Percentiles rank a stretch among this genome's conserved stretches.
phyloP scores from a whole-genome alignment of 1,140 invertebrate species.

The Micrasema minimum region DNA sequence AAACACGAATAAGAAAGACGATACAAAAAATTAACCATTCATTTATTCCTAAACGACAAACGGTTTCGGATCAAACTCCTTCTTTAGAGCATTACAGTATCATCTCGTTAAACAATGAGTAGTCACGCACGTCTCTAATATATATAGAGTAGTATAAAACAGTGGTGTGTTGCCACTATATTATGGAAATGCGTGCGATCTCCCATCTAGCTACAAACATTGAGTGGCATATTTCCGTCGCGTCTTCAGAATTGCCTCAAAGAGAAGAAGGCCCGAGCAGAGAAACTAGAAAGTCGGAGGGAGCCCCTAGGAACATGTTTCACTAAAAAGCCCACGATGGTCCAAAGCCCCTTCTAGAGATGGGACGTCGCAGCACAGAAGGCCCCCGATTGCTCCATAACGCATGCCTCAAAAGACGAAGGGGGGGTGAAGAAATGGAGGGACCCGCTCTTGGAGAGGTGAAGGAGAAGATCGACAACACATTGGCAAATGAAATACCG shows the following conservation, averaged over 20 bases:
- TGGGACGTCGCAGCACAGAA: conserved; percentile 60
- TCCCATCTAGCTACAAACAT: no score
- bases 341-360: conserved; percentile 51
- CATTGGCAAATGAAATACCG: conserved; percentile 62
- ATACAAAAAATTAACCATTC: no score
- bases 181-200: no score
- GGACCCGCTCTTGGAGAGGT: conserved; percentile 63
- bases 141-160: no score
- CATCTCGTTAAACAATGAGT: no score
- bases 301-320: conserved; percentile 42
- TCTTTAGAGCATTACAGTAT: no score
- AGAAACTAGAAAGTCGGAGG: conserved; percentile 42
- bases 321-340: conserved; percentile 51
- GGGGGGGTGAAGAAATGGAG: conserved; percentile 64
- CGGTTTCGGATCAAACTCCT: no score
- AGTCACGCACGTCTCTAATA: no score
- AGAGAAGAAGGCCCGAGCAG: conserved; percentile 44
- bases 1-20: no score
- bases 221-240: no score
- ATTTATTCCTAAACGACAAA: no score
- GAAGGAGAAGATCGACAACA: conserved; percentile 66
- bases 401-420: conserved; percentile 63
- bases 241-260: conserved; percentile 32
- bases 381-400: conserved; percentile 62
- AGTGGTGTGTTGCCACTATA: no score